These are phyloP conservation scores for Sarcophaga peregrina DNA, from an alignment of 1,140 invertebrate species.

Conservation along the genomic window DNA sequence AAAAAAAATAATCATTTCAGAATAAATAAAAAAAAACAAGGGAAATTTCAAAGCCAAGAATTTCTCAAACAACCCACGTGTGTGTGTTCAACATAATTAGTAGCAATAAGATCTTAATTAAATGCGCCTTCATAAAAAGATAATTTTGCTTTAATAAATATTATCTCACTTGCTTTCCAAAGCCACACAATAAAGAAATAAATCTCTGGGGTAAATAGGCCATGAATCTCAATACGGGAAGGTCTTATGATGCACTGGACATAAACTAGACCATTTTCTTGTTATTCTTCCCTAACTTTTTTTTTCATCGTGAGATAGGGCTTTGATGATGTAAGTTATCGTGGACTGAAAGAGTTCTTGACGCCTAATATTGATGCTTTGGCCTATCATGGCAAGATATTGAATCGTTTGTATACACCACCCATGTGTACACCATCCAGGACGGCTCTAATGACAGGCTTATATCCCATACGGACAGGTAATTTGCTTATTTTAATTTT, in stretches of 20 bases:
- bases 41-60: too few species aligned
- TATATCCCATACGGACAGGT: slow-evolving; percentile 85
- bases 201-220: neutral
- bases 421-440: slow-evolving; percentile 84
- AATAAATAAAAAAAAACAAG: too few species aligned
- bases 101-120: too few species aligned
- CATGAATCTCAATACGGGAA: neutral
- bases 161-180: too few species aligned
- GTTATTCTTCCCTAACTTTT: neutral
- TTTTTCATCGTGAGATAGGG: slow-evolving; percentile 73
- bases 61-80: too few species aligned
- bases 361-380: slow-evolving; percentile 88
- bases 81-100: too few species aligned
- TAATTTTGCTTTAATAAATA: too few species aligned
- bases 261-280: neutral
- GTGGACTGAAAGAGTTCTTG: slow-evolving; percentile 84
- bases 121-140: too few species aligned
- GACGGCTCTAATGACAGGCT: slow-evolving; percentile 82
- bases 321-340: slow-evolving; percentile 91
- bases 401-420: slow-evolving; percentile 81
- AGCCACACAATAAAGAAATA: too few species aligned
- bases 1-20: too few species aligned
- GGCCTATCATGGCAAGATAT: slow-evolving; percentile 80
- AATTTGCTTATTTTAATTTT: slow-evolving; percentile 41
- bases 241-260: neutral